A percentile compares a stretch with the other conserved stretches of the same genome.
phyloP scores from a whole-genome alignment of 1,140 invertebrate species.

The Nasonia longicornis region DNA sequence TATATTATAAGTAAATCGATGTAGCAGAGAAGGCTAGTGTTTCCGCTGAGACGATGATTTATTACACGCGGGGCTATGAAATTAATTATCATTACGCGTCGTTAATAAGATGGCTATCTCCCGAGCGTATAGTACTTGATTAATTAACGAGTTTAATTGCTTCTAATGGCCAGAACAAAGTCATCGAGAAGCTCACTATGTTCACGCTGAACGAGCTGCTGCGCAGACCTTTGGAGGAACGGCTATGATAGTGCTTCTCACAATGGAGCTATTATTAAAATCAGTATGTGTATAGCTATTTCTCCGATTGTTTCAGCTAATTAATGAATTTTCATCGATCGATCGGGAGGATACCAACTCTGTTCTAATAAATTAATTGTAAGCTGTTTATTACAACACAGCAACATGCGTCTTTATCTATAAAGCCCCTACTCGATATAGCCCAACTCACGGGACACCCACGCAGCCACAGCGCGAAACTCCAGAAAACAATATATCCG shows the following conservation, averaged over 20 bases:
- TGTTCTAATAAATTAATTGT: too few species aligned
- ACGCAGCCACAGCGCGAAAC: too few species aligned
- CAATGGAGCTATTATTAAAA: conserved; percentile 38
- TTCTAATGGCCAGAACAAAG: background rate
- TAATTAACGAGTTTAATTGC: background rate
- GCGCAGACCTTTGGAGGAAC: background rate
- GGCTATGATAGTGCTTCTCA: background rate
- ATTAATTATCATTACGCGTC: background rate
- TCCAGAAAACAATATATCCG: too few species aligned
- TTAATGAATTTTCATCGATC: conserved; percentile 10
- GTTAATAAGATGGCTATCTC: background rate
- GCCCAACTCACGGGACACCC: too few species aligned
- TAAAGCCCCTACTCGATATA: too few species aligned
- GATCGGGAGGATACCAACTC: too few species aligned
- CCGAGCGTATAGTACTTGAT: background rate
- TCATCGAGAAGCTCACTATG: background rate
- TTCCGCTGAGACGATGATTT: background rate
- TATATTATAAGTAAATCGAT: background rate
- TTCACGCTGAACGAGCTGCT: background rate
- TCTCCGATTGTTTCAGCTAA: conserved; percentile 25
- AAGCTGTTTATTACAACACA: too few species aligned
- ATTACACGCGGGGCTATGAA: background rate
- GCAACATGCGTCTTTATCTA: too few species aligned
- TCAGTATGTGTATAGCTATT: background rate
- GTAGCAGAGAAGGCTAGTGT: background rate